These are phyloP conservation scores for Melipona beecheii DNA, from an alignment of 2,888 invertebrate genomes.

Conservation along the genomic window DNA sequence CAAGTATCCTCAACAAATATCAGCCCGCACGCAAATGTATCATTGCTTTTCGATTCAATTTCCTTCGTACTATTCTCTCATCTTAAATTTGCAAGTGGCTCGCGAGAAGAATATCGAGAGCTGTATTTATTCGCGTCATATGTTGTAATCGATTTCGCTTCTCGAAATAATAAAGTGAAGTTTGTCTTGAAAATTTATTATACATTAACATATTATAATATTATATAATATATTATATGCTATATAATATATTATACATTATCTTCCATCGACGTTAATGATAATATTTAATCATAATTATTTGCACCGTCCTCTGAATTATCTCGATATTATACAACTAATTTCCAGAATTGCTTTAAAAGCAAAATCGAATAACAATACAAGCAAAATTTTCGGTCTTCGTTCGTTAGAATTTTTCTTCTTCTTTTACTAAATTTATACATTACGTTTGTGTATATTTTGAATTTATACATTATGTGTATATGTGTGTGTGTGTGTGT, in stretches of 20 bases:
- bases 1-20: slow-evolving; percentile 48
- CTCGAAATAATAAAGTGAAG: slow-evolving; percentile 58
- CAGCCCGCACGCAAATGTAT: slow-evolving; percentile 61
- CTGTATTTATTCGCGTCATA: slow-evolving; percentile 32
- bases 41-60: slow-evolving; percentile 58
- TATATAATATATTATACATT: slow-evolving; percentile 17
- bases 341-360: slow-evolving; percentile 50
- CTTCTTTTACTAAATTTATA: slow-evolving; percentile 69
- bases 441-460: slow-evolving; percentile 68
- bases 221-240: too few species aligned
- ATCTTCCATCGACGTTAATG: slow-evolving; percentile 38
- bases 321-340: slow-evolving; percentile 54
- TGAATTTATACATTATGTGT: slow-evolving; percentile 72
- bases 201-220: slow-evolving; percentile 30
- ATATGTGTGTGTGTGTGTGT: neutral
- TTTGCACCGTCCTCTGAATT: slow-evolving; percentile 57
- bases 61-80: slow-evolving; percentile 30
- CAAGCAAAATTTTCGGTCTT: slow-evolving; percentile 56
- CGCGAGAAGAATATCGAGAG: slow-evolving; percentile 51
- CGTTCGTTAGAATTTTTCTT: slow-evolving; percentile 55
- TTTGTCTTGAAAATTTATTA: slow-evolving; percentile 57
- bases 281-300: slow-evolving; percentile 41
- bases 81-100: slow-evolving; percentile 37
- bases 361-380: slow-evolving; percentile 60
- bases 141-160: slow-evolving; percentile 29